Evolutionary conservation across 2,888 invertebrate species (phyloP), one percentile per base, ranked within the genome.

Genomic region (Zaprionus lineosus): DNA sequence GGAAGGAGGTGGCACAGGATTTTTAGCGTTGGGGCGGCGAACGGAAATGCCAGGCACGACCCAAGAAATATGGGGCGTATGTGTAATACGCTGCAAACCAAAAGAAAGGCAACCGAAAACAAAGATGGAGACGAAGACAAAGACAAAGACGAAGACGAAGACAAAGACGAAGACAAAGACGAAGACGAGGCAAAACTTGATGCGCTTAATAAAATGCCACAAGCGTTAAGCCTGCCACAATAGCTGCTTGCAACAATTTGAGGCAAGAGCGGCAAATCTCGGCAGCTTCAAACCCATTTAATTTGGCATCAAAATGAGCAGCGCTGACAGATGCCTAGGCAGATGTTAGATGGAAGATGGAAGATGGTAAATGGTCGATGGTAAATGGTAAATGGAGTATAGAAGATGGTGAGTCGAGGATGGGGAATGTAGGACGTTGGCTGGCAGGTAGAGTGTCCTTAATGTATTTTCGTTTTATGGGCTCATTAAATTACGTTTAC

Each of bases 401-500:
- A 46, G 37, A 28, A 18, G 26, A 14, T 31, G 48, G 37, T 12
- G 8, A n/a, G n/a, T n/a, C n/a, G n/a, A n/a, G n/a, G n/a, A n/a
- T n/a, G n/a, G n/a, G n/a, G n/a, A n/a, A n/a, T n/a, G n/a, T n/a
- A n/a, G n/a, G n/a, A n/a, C n/a, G 26, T 2, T 33, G 29, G 52
- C 58, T 64, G 65, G 70, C 58, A 63, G 56, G 62, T 59, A 36
- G 34, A 36, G 33, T 53, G 55, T 60, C 55, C 53, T 77, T 82
- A 85, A 85, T 84, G 84, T 86, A 68, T 81, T 86, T 81, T 74
- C 84, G 56, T 82, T 86, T 86, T 85, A 85, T 85, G 69, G 83
- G 76, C 86, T 86, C 85, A 86, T 85, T 86, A 86, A 85, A 86
- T 86, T 86, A 83, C 85, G 78, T 85, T 85, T 85, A 85, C 83